phyloP scores from a whole-genome alignment of 2,797 vertebrate genomes.

The Threskiornis aethiopicus region DNA sequence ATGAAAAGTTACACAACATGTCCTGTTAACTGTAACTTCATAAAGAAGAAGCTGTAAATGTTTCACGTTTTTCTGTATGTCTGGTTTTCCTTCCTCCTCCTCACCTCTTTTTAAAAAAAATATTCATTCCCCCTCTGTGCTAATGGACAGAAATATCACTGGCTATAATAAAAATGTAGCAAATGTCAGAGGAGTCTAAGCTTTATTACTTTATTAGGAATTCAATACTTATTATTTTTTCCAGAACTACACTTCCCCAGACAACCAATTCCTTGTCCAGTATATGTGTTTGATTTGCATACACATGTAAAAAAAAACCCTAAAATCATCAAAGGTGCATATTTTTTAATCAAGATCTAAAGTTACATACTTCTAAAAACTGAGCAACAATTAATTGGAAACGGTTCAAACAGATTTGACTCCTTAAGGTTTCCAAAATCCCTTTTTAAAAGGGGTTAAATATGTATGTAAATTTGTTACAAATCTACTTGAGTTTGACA shows the following conservation, averaged over 20 bases:
- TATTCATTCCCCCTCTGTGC: accelerated
- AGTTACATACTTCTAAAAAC: not conserved
- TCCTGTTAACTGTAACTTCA: not conserved
- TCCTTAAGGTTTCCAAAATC: not conserved
- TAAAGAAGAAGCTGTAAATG: not conserved
- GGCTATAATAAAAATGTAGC: not conserved
- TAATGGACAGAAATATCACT: not conserved
- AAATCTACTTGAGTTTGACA: not conserved
- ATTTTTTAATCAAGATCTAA: not conserved
- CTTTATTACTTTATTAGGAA: not conserved
- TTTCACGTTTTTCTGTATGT: not conserved
- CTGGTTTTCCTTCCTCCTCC: not conserved
- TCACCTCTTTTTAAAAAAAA: not conserved
- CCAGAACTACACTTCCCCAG: not conserved
- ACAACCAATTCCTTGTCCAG: not conserved
- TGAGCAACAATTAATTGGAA: not conserved
- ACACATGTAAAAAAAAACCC: not conserved
- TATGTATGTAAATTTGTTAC: not conserved
- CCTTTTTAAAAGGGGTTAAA: not conserved
- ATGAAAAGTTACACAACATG: not conserved
- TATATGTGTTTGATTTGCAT: not conserved
- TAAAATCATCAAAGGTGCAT: not conserved
- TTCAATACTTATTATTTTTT: not conserved
- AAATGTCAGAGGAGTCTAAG: not conserved
- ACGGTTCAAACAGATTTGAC: not conserved